Percentiles rank a stretch among this genome's conserved stretches.
Conservation (phyloP, 1,140 invertebrate species). For the Megathymus violae region DNA sequence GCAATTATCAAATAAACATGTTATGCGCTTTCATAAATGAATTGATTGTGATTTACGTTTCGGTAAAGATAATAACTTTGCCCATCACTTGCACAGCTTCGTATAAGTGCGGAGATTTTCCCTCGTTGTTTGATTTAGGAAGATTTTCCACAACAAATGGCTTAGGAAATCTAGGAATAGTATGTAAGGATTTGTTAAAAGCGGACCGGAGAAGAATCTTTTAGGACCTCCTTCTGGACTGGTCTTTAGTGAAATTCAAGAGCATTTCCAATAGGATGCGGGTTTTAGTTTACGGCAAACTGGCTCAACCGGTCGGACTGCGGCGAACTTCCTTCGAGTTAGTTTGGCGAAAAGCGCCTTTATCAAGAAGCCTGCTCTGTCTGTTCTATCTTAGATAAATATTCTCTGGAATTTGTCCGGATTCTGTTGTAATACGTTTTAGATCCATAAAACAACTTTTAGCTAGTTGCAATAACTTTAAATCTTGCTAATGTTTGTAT, state of each 20-base stretch:
- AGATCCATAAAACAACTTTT: neutral
- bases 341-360: slow-evolving; percentile 23
- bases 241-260: slow-evolving; percentile 16
- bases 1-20: too few relatives aligned
- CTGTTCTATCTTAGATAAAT: slow-evolving; percentile 2
- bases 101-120: slow-evolving; percentile 24
- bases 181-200: slow-evolving; percentile 16
- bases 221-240: slow-evolving; percentile 11
- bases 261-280: slow-evolving; percentile 8
- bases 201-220: slow-evolving; percentile 20
- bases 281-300: slow-evolving; percentile 23
- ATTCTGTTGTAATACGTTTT: neutral
- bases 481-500: neutral
- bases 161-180: slow-evolving; percentile 15
- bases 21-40: too few relatives aligned
- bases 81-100: slow-evolving; percentile 11
- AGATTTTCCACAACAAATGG: slow-evolving; percentile 29
- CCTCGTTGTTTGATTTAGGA: slow-evolving; percentile 34
- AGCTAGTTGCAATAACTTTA: neutral
- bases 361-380: neutral
- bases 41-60: too few relatives aligned
- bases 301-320: slow-evolving; percentile 16
- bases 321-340: slow-evolving; percentile 21
- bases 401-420: neutral
- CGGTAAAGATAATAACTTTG: too few relatives aligned